Evolutionary conservation across 2,113 vertebrate species (phyloP), one percentile per base, ranked within the genome.

Genomic region (Corvus moneduloides): DNA sequence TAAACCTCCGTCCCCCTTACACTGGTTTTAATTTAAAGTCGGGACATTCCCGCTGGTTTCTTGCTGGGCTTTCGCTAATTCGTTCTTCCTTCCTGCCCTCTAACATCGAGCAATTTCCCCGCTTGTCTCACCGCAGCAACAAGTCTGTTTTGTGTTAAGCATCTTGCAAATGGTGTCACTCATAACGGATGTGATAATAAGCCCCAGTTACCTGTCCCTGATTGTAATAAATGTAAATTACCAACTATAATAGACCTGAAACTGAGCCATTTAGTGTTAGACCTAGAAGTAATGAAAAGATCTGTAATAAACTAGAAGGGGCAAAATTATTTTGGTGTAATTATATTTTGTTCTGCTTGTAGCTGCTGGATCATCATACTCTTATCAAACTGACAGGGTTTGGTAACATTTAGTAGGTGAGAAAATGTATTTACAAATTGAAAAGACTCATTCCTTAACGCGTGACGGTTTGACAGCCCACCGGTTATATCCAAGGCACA

Each of bases 161-260:
- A 19, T 89, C 93, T 87, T 89, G 74, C 84, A 96, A 87, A 89
- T 71, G 93, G 81, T 88, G 92, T 93, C 82, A 77, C 84, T 96
- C 3, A 0, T 84, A 91, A 83, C 48, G 87, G 81, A 79, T 78
- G 71, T 89, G 91, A 78, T 91, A 91, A 85, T 91, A 84, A 96
- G 74, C 74, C 37, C 81, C 51, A 64, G 81, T 93, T 93, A 91
- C 93, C 82, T 94, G 55, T 58, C 58, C 58, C 55, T 76, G 71
- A 48, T 77, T 77, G 48, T 86, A 92, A 90, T 90, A 93, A 83
- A 88, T 90, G 75, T 66, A 88, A 95, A 86, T 97, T 88, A 73
- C 58, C 54, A 39, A 28, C 37, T 59, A 6, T 84, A 94, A 88
- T 74, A 84, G 93, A 52, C 67, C 75, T 91, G 72, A 88, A 93